phyloP scores from a whole-genome alignment of 2,113 vertebrate species.

The Sclerurus mexicanus region DNA sequence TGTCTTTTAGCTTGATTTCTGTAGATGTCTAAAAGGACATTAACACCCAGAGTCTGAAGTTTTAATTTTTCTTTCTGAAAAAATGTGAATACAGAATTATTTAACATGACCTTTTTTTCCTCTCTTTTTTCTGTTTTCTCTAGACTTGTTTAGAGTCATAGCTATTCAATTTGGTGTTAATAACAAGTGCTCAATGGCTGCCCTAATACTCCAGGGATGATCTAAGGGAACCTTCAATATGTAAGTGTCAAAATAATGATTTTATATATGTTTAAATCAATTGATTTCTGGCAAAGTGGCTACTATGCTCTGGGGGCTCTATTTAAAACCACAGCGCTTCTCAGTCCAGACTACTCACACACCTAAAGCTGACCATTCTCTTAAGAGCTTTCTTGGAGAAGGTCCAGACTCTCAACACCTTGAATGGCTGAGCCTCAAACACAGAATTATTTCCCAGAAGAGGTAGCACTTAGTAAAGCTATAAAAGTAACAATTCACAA shows the following conservation, averaged over 20 bases:
- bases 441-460: conserved; percentile 26
- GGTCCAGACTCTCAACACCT: conserved; percentile 47
- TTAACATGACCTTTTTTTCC: not conserved
- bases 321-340: not conserved
- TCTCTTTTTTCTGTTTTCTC: not conserved
- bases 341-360: not conserved
- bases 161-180: not conserved
- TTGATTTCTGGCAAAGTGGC: not conserved
- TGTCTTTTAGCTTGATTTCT: not conserved
- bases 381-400: conserved; percentile 32
- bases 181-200: not conserved
- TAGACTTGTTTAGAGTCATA: not conserved
- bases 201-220: not conserved
- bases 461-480: not conserved
- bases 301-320: not conserved
- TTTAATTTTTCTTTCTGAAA: not conserved
- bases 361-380: not conserved
- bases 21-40: not conserved
- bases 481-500: not conserved
- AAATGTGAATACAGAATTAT: not conserved
- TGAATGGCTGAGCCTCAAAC: not conserved
- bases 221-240: not conserved
- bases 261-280: not conserved
- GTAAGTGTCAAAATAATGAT: not conserved
- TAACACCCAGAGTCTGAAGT: not conserved